These are phyloP conservation scores for Pachypsylla venusta DNA, from an alignment of 1,140 invertebrate genomes.

Conservation along the genomic window DNA sequence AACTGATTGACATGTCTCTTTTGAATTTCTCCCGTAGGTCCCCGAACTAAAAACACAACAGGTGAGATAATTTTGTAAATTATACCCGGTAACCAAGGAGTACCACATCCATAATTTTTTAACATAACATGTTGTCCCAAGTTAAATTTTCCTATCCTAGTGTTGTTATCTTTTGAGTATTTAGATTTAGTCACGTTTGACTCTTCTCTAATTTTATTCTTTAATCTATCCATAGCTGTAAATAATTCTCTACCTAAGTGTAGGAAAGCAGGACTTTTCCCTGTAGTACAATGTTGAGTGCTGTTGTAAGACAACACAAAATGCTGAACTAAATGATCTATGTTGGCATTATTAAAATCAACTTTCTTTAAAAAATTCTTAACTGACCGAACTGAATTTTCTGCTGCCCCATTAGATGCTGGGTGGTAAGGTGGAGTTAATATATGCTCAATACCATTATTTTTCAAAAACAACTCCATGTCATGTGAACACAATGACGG, in stretches of 20 bases:
- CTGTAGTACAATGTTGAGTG: conserved; percentile 10
- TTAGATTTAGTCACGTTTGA: not conserved
- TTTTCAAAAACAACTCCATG: conserved; percentile 22
- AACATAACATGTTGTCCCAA: not conserved
- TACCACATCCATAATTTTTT: not conserved
- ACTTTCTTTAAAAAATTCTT: conserved; percentile 27
- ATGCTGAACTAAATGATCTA: not conserved
- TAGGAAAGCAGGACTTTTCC: conserved; percentile 11
- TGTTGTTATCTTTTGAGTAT: not conserved
- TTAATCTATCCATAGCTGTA: not conserved
- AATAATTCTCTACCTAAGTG: conserved; percentile 16
- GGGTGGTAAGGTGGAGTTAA: conserved; percentile 25
- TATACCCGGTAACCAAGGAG: not conserved
- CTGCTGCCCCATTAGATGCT: conserved; percentile 25
- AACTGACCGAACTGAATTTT: conserved; percentile 30
- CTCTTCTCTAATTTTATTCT: not conserved
- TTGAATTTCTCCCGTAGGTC: not conserved
- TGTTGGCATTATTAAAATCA: not conserved
- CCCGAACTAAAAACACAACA: not conserved
- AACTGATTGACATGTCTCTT: not conserved
- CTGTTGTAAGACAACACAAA: conserved; percentile 17
- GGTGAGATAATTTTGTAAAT: not conserved
- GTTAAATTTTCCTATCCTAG: not conserved
- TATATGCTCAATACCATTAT: conserved; percentile 21
- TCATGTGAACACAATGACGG: conserved; percentile 17